Base-by-base conservation (phyloP, 2,113 vertebrate species). In the Silurus glanis region DNA sequence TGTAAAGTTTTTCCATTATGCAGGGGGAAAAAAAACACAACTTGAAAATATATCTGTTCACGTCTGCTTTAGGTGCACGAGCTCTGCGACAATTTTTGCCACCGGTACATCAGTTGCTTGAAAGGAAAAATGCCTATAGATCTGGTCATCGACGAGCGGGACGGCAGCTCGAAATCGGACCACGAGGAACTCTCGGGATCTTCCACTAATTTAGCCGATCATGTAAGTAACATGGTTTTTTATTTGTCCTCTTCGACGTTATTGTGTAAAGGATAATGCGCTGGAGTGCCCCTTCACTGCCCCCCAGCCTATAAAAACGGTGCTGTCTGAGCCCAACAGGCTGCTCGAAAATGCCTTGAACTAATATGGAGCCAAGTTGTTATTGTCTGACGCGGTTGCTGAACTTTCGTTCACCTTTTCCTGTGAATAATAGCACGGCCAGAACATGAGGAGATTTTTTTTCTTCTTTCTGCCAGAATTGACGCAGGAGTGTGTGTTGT, bases 51-150 rank as follows among this genome's bases (percentile, higher is more conserved):
- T 90, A 89, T 85, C 51, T 64, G 0, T 87, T 85, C 47, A 85
- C 25, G 53, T 93, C 49, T 83, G n/a, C 66, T 91, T 49, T 90
- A 99, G 98, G 98, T 99, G 93, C 98, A 99, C 72, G 98, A 99
- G 94, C 96, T 99, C 94, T 99, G 98, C 83, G 98, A 99, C 95
- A 99, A 99, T 95, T 99, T 99, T 95, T 99, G 98, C 96, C 98
- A 99, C 92, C 97, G 98, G 97, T 99, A 99, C 97, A 99, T 99
- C 95, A 99, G 98, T 90, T 99, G 98, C 96, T 97, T 99, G 95
- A 99, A 99, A 97, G 98, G 98, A 94, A 99, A 99, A 96, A 99
- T 99, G 98, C 98, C 98, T 93, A 99, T 99, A 94, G 98, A 99
- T 94, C 96, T 99, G 83, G 98, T 99, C 92, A 99, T 99, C 91